Conservation (phyloP, 2,113 vertebrate genomes). For the Epinephelus cyanopodus region DNA sequence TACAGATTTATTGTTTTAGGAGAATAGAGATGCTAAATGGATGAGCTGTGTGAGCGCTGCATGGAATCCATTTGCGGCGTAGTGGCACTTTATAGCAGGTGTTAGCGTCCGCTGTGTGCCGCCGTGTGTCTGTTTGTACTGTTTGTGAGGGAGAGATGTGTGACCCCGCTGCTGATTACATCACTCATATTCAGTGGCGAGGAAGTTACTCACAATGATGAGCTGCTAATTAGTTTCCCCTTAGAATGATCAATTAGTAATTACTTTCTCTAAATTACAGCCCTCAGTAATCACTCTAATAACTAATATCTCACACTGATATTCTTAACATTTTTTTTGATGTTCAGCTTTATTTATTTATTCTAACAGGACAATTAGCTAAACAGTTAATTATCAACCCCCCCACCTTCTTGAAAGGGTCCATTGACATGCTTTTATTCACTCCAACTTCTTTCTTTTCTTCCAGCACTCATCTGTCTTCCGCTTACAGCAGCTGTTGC, state of each 20-base stretch:
- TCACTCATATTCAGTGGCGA: constrained; percentile 32
- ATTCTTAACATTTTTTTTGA: neutral
- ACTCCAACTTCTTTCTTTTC: neutral
- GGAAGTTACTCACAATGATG: constrained; percentile 37
- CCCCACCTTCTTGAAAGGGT: neutral
- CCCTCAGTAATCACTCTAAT: constrained; percentile 25
- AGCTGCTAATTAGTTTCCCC: constrained; percentile 45
- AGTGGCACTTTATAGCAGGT: constrained; percentile 55
- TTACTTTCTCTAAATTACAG: constrained; percentile 37
- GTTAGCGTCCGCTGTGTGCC: constrained; percentile 26
- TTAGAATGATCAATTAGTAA: constrained; percentile 34
- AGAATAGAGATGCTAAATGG: constrained; percentile 67
- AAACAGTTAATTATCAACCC: neutral
- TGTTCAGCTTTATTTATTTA: neutral
- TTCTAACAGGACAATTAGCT: neutral
- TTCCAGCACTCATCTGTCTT: constrained; percentile 26
- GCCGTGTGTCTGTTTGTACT: constrained; percentile 23
- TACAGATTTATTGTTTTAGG: constrained; percentile 64
- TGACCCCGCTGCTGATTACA: constrained; percentile 31
- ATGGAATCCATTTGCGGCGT: constrained; percentile 65
- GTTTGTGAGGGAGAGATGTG: constrained; percentile 7
- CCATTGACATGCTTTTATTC: neutral
- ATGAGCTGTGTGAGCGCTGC: constrained; percentile 56
- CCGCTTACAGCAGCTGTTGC: constrained; percentile 40
- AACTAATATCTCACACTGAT: neutral